Conservation (phyloP, 1,140 invertebrate genomes). For the Psix sp. region DNA sequence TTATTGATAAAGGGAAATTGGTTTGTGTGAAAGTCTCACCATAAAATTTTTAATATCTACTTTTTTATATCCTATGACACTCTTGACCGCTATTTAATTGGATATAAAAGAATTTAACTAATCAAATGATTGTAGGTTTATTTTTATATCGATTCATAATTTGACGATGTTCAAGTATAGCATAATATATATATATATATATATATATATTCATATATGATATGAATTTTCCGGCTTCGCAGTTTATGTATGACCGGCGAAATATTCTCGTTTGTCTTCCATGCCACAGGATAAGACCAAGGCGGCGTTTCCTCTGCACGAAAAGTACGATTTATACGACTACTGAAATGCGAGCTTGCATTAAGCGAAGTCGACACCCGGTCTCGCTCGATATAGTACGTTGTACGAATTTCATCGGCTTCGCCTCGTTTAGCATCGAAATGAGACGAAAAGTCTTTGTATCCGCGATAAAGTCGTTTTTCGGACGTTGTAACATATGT, state of each 20-base stretch:
- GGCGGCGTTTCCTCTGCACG: not conserved
- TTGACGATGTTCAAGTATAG: too few species aligned
- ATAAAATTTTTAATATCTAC: too few species aligned
- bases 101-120: too few species aligned
- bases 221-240: conserved; percentile 3
- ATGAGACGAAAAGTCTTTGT: conserved; percentile 2
- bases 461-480: not conserved
- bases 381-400: conserved; percentile 1
- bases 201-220: too few species aligned
- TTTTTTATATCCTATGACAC: too few species aligned
- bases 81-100: too few species aligned
- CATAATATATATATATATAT: too few species aligned
- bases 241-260: conserved; percentile 2
- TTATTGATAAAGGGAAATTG: too few species aligned
- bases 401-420: conserved; percentile 3
- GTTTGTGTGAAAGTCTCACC: too few species aligned
- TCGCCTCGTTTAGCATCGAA: conserved; percentile 5
- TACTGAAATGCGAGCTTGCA: conserved; percentile 11
- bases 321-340: conserved; percentile 20
- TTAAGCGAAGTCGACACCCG: not conserved
- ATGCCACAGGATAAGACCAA: conserved; percentile 3
- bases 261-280: conserved; percentile 5
- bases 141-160: too few species aligned
- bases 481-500: not conserved
- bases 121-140: too few species aligned